Conservation (phyloP, 2,888 invertebrate species). For the Thelaira solivaga region DNA sequence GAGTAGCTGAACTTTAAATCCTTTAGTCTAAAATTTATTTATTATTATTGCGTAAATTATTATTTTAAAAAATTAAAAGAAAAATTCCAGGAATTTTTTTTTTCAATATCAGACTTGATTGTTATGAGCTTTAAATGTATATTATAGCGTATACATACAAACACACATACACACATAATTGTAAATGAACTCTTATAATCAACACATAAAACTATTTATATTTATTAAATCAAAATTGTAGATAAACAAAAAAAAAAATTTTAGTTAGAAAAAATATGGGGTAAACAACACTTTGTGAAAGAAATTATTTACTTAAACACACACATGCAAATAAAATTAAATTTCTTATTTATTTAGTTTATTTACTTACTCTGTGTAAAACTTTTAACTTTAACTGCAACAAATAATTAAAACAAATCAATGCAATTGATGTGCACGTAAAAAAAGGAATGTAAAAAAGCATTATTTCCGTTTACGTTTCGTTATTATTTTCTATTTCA, state of each 20-base stretch:
- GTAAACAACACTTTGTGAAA: slow-evolving; percentile 36
- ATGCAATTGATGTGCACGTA: slow-evolving; percentile 27
- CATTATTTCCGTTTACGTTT: not conserved
- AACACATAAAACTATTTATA: not conserved
- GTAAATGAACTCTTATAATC: not conserved
- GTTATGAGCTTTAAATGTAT: slow-evolving; percentile 51
- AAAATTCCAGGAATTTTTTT: slow-evolving; percentile 30
- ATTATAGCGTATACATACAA: slow-evolving; percentile 40
- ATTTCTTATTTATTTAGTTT: too few relatives aligned
- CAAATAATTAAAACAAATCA: slow-evolving; percentile 29
- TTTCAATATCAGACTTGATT: slow-evolving; percentile 35
- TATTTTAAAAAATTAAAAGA: slow-evolving; percentile 11
- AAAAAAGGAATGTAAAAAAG: not conserved
- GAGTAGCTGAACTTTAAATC: too few relatives aligned
- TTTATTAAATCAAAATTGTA: slow-evolving; percentile 20
- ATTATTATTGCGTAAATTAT: not conserved
- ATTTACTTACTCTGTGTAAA: too few relatives aligned
- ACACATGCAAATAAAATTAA: slow-evolving; percentile 1
- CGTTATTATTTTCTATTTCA: slow-evolving; percentile 1
- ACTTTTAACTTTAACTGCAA: too few relatives aligned
- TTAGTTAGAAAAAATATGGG: slow-evolving; percentile 52
- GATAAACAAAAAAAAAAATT: slow-evolving; percentile 18
- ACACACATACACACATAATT: not conserved
- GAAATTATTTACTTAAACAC: slow-evolving; percentile 18
- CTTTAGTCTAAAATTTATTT: not conserved